phyloP scores from a whole-genome alignment of 2,113 vertebrate genomes.

The Malurus cyaneus region DNA sequence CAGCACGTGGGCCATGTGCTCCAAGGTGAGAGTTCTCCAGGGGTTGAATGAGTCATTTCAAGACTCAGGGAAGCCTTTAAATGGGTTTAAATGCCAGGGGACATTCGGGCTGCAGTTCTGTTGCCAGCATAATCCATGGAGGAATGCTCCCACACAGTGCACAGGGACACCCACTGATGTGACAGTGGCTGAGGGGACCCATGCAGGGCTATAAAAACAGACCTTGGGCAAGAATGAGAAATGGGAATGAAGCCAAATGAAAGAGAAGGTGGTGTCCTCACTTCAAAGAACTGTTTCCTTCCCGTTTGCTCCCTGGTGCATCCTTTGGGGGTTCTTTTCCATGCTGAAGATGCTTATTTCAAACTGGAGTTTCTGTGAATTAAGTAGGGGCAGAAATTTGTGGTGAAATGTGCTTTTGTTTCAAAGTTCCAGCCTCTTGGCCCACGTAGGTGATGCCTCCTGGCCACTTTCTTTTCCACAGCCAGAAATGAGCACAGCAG shows the following conservation, averaged over 20 bases:
- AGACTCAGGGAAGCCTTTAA: neutral
- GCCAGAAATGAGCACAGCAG: neutral
- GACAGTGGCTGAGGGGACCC: neutral
- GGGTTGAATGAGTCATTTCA: neutral
- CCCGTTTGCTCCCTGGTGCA: neutral
- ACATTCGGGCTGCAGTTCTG: neutral
- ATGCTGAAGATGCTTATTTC: neutral
- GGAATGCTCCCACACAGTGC: accelerated
- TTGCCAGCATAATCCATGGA: neutral
- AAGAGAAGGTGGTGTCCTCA: neutral
- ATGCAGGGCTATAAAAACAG: neutral
- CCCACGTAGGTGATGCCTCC: neutral
- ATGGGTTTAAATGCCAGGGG: neutral
- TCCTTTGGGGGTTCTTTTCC: neutral
- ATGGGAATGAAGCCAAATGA: neutral
- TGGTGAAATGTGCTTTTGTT: neutral
- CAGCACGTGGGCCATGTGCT: neutral
- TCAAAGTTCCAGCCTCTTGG: neutral
- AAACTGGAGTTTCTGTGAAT: neutral
- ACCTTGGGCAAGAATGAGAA: neutral
- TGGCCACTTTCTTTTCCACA: neutral
- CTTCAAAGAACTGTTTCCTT: neutral
- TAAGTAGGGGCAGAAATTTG: neutral
- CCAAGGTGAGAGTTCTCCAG: neutral
- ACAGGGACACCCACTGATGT: neutral